Base-by-base conservation (phyloP, 1,140 invertebrate genomes). In the Macrocentrus cingulum region DNA sequence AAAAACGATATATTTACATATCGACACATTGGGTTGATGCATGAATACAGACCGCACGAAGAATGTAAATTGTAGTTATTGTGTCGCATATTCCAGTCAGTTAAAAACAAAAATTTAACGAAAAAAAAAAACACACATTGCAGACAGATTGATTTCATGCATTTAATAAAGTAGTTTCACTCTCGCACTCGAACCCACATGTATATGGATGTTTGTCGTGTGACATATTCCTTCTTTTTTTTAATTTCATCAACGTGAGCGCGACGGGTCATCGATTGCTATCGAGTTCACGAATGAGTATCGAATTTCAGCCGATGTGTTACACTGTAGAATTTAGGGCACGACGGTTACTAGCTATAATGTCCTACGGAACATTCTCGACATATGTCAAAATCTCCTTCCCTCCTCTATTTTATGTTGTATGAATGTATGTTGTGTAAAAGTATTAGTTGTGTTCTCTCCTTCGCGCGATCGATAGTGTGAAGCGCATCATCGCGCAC, bases 231-330 rank as follows among this genome's bases (percentile, higher is more conserved):
- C 25, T 29, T 34, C 25, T 18, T 49, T 16, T 16, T 49, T 49
- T 18, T 15, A n/a, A 9, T 56, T 46, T 20, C 32, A 46, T 22
- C 15, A 19, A 32, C 22, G 16, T 34, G 46, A 29, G 25, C 13
- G 13, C 15, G 15, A 22, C 1, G 9, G n/a, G 4, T 36, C 41
- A 46, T 56, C 15, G 18, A 54, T 44, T 56, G 15, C 18, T 46
- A 13, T 46, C 32, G 16, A 32, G 19, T 42, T 22, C 6, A 32
- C 6, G 6, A 34, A 46, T n/a, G 42, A 44, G 44, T 56, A 56
- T 56, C 42, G 42, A 56, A 45, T 56, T 56, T 46, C 53, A 16
- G 23, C 42, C 15, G 37, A 56, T 32, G 29, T 25, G 16, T 22
- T 42, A 32, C 18, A 29, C 11, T 18, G n/a, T n/a, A n/a, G n/a